Conservation (phyloP, 2,888 invertebrate species). For the Eulithis testata region DNA sequence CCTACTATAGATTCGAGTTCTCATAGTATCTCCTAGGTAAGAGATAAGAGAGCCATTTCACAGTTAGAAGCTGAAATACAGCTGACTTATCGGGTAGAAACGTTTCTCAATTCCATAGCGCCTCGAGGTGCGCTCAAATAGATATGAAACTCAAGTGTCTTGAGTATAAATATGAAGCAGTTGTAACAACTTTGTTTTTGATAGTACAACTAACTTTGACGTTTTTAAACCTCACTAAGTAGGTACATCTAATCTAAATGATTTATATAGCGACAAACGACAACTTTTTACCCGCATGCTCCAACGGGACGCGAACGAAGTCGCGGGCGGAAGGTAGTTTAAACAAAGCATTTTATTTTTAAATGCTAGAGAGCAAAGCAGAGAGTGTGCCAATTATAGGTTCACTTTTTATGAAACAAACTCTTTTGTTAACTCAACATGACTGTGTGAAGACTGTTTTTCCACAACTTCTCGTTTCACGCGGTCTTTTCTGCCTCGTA, state of each 20-base stretch:
- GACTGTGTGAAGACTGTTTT: too few relatives aligned
- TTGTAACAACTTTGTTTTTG: conserved; percentile 13
- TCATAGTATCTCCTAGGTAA: conserved; percentile 49
- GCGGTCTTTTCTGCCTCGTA: too few relatives aligned
- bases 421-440: neutral
- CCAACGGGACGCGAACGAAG: too few relatives aligned
- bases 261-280: too few relatives aligned
- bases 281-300: too few relatives aligned
- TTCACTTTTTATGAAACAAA: too few relatives aligned
- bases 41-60: conserved; percentile 62
- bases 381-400: too few relatives aligned
- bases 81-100: conserved; percentile 68
- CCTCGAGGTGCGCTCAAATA: conserved; percentile 42
- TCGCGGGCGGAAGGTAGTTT: too few relatives aligned
- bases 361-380: too few relatives aligned
- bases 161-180: conserved; percentile 24
- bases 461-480: too few relatives aligned
- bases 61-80: conserved; percentile 59
- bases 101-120: conserved; percentile 53
- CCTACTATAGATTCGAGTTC: conserved; percentile 25
- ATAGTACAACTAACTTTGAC: neutral
- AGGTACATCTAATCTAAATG: neutral
- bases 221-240: neutral
- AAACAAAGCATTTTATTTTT: too few relatives aligned
- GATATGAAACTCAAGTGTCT: conserved; percentile 29